Conservation (phyloP, 2,113 vertebrate genomes). For the Seriola dumerili region DNA sequence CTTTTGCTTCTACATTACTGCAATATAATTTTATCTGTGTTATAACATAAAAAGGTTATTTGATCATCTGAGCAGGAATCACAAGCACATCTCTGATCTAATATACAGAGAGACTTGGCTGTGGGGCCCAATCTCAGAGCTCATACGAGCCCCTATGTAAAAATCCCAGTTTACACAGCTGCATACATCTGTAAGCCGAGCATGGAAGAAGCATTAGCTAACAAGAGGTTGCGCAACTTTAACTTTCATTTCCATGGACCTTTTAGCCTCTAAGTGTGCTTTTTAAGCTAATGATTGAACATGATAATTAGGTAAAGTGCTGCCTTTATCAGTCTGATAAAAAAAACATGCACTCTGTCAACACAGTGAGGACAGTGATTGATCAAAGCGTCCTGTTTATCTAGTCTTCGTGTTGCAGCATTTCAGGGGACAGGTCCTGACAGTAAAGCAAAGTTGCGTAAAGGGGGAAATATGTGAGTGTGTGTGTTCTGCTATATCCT, state of each 20-base stretch:
- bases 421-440: conserved; percentile 36
- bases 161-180: conserved; percentile 52
- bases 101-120: not conserved
- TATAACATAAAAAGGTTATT: not conserved
- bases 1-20: not conserved
- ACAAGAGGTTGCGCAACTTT: conserved; percentile 10
- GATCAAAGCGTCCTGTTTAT: conserved; percentile 47
- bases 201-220: not conserved
- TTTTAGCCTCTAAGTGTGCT: not conserved
- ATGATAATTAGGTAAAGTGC: not conserved
- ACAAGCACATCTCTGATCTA: not conserved
- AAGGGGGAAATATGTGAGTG: not conserved
- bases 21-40: not conserved
- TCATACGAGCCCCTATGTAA: conserved; percentile 5
- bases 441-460: not conserved
- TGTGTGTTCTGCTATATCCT: not conserved
- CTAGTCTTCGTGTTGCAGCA: conserved; percentile 32
- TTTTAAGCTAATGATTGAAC: not conserved
- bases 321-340: not conserved
- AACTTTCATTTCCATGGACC: not conserved
- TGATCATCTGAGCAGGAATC: not conserved
- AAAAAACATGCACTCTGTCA: conserved; percentile 28
- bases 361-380: conserved; percentile 20
- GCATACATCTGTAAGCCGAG: conserved; percentile 18
- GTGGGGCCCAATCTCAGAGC: not conserved